Evolutionary conservation across 2,888 invertebrate species (phyloP).

Genomic region (Achlya flavicornis): DNA sequence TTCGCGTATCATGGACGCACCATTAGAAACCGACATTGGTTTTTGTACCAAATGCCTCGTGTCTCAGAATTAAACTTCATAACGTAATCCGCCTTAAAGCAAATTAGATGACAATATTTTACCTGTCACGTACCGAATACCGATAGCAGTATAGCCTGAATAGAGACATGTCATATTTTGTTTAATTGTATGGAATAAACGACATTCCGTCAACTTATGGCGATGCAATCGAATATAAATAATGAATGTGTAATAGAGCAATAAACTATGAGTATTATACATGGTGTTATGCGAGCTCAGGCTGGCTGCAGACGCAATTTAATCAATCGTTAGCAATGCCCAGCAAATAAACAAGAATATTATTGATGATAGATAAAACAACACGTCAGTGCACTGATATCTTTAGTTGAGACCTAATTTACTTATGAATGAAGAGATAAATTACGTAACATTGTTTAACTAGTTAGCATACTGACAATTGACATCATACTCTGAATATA

Average conservation of each 20-base stretch:
- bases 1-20: no score
- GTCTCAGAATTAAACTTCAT: conserved; percentile 29
- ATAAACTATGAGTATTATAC: conserved; percentile 57
- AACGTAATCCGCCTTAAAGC: conserved; percentile 41
- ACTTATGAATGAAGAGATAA: conserved; percentile 28
- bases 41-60: conserved; percentile 17
- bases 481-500: not conserved
- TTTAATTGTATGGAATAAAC: conserved; percentile 57
- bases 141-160: conserved; percentile 24
- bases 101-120: conserved; percentile 42
- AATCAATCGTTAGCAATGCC: conserved; percentile 44
- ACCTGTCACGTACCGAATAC: conserved; percentile 35
- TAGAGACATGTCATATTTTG: conserved; percentile 34
- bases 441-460: conserved; percentile 25
- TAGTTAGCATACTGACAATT: conserved; percentile 4
- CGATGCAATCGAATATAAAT: conserved; percentile 54
- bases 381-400: conserved; percentile 33
- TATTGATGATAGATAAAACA: conserved; percentile 35
- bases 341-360: conserved; percentile 45
- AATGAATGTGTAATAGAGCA: conserved; percentile 66
- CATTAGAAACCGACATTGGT: conserved; percentile 4
- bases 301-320: conserved; percentile 46
- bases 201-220: conserved; percentile 48
- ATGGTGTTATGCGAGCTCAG: conserved; percentile 39
- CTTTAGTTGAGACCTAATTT: conserved; percentile 35